Conservation (phyloP, 2,797 vertebrate genomes). For the Rhinophrynus dorsalis region DNA sequence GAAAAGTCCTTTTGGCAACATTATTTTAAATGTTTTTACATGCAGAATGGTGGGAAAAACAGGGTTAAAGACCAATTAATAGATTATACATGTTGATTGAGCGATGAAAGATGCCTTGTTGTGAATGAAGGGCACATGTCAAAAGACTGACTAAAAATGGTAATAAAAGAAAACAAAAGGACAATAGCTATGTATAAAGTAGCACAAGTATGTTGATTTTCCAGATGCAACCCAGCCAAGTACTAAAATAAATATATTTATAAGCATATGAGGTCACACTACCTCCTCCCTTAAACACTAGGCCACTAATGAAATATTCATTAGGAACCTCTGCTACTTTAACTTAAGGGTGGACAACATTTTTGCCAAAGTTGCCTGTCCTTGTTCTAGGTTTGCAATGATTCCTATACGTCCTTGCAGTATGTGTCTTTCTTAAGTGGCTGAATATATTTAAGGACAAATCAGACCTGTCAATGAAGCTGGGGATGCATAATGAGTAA, state of each 20-base stretch:
- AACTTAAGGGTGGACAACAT: too few relatives aligned
- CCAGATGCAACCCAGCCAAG: conserved; percentile 5
- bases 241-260: neutral
- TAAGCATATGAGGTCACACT: too few relatives aligned
- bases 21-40: conserved; percentile 48
- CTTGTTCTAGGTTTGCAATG: too few relatives aligned
- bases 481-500: too few relatives aligned
- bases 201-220: conserved; percentile 4
- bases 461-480: too few relatives aligned
- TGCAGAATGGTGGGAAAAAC: conserved; percentile 44
- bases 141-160: conserved; percentile 27
- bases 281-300: too few relatives aligned
- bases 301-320: too few relatives aligned
- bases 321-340: too few relatives aligned
- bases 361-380: too few relatives aligned
- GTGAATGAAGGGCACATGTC: conserved; percentile 33
- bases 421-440: too few relatives aligned
- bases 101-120: conserved; percentile 43
- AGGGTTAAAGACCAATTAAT: conserved; percentile 47
- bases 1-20: conserved; percentile 45
- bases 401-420: too few relatives aligned
- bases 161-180: conserved; percentile 28
- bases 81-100: conserved; percentile 46
- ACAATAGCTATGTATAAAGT: conserved; percentile 23
- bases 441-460: too few relatives aligned